phyloP scores from a whole-genome alignment of 2,888 invertebrate species.

The Anticlea derivata region DNA sequence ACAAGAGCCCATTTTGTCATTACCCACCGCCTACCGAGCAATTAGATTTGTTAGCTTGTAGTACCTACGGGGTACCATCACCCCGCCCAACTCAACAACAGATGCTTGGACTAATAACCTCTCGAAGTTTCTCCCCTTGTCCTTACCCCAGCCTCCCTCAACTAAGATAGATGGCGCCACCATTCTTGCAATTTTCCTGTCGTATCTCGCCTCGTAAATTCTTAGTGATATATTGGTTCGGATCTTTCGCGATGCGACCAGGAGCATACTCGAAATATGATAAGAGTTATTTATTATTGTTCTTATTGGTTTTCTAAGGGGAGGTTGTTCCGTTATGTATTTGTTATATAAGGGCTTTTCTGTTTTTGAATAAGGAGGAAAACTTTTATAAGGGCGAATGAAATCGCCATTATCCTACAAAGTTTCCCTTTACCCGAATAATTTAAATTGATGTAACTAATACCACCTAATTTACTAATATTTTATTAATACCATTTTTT shows the following conservation, averaged over 20 bases:
- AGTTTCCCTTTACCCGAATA: too few species aligned
- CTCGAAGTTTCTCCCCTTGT: conserved; percentile 82
- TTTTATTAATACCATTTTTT: too few species aligned
- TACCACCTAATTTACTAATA: too few species aligned
- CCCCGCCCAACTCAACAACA: conserved; percentile 81
- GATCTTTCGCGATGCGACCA: conserved; percentile 84
- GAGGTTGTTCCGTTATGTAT: conserved; percentile 54
- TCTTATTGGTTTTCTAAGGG: conserved; percentile 83
- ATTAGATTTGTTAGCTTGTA: conserved; percentile 84
- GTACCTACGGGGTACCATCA: conserved; percentile 82
- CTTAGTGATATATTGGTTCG: conserved; percentile 90
- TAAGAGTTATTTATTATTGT: conserved; percentile 84
- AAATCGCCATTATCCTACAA: background rate
- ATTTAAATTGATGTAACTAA: too few species aligned
- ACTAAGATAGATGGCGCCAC: conserved; percentile 95
- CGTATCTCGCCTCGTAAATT: conserved; percentile 95
- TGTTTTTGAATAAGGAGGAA: conserved; percentile 25
- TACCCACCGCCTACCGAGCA: conserved; percentile 81
- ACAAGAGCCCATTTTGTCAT: conserved; percentile 77
- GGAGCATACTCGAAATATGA: conserved; percentile 84
- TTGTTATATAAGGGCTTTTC: conserved; percentile 57
- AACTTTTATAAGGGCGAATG: conserved; percentile 4
- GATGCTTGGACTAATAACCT: conserved; percentile 85
- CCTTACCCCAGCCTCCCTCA: conserved; percentile 75
- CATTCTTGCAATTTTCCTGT: conserved; percentile 97